A percentile compares a stretch with the other conserved stretches of the same genome.
Conservation (phyloP, 1,140 invertebrate species). For the Pseudachorutes palmiensis region DNA sequence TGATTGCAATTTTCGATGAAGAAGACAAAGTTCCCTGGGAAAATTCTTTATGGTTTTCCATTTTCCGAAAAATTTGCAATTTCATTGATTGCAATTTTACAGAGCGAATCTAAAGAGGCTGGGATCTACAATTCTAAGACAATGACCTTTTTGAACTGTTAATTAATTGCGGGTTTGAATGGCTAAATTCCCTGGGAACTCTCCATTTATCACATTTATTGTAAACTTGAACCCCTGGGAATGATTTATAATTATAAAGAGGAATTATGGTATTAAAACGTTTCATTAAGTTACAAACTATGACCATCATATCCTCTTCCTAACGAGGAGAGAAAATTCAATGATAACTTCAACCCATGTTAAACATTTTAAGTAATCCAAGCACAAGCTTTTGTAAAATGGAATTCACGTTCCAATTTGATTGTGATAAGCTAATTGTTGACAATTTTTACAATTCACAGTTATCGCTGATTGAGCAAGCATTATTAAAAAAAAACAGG, state of each 20-base stretch:
- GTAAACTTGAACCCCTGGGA: background rate
- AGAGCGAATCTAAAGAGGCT: background rate
- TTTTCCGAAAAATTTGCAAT: background rate
- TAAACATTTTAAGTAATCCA: too few relatives aligned
- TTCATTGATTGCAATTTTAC: background rate
- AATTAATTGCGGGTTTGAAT: background rate
- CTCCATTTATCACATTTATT: background rate
- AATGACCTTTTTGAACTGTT: background rate
- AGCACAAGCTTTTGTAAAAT: too few relatives aligned
- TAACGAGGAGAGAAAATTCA: too few relatives aligned
- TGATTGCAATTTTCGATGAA: background rate
- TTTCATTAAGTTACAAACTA: too few relatives aligned
- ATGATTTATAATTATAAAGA: background rate
- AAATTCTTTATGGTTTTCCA: background rate
- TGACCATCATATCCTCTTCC: too few relatives aligned
- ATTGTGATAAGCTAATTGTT: too few relatives aligned
- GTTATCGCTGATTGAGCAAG: too few relatives aligned
- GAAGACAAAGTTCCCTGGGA: background rate
- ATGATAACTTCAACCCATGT: too few relatives aligned
- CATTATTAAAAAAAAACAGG: too few relatives aligned
- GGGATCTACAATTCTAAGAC: background rate
- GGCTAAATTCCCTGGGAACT: too few relatives aligned
- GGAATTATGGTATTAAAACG: background rate
- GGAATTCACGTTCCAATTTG: too few relatives aligned
- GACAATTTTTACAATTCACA: too few relatives aligned